Evolutionary conservation across 2,888 invertebrate species (phyloP).

Genomic region (Limnephilus lunatus): DNA sequence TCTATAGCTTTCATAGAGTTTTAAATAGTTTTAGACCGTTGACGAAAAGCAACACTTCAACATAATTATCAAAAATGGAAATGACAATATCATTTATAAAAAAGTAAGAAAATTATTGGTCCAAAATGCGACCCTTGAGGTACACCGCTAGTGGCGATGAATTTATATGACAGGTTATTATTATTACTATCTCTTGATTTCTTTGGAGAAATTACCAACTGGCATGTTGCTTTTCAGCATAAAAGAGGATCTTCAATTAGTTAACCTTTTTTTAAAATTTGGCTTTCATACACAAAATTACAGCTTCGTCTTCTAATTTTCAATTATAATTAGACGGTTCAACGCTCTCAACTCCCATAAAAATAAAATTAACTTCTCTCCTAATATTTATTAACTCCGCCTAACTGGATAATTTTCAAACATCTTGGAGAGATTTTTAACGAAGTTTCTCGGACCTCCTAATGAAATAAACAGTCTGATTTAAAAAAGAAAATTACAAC

Average conservation of each 20-base stretch:
- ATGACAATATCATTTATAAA: too few relatives aligned
- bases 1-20: too few relatives aligned
- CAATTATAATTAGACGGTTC: not conserved
- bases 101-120: too few relatives aligned
- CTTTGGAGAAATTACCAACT: not conserved
- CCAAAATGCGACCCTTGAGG: too few relatives aligned
- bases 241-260: not conserved
- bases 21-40: too few relatives aligned
- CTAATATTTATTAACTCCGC: constrained; percentile 8
- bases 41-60: too few relatives aligned
- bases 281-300: not conserved
- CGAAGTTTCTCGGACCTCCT: not conserved
- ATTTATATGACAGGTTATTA: too few relatives aligned
- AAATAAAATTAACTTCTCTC: not conserved
- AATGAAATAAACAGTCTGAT: constrained; percentile 37
- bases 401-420: constrained; percentile 8
- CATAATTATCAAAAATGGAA: too few relatives aligned
- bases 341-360: not conserved
- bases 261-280: not conserved
- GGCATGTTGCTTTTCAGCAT: not conserved
- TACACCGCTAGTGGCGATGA: too few relatives aligned
- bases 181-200: not conserved
- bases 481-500: constrained; percentile 17
- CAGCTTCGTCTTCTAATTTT: not conserved
- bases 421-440: constrained; percentile 1